Evolutionary conservation across 2,113 vertebrate genomes (phyloP).

Genomic region (Limanda limanda): DNA sequence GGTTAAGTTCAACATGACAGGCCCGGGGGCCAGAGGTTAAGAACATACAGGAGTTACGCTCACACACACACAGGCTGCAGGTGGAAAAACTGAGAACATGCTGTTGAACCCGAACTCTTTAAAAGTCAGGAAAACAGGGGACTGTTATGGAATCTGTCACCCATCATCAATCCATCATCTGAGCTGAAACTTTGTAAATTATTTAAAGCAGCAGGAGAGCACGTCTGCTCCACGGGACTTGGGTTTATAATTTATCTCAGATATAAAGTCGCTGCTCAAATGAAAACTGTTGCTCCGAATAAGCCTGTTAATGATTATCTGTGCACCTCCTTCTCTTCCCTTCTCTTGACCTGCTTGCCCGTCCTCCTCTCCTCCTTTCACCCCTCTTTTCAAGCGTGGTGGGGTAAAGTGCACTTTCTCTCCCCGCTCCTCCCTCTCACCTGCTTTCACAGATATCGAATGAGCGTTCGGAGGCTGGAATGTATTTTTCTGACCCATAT

Average conservation of each 20-base stretch:
- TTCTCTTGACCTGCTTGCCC: too few species aligned
- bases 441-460: slow-evolving; percentile 14
- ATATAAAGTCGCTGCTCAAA: neutral
- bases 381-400: too few species aligned
- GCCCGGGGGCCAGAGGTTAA: neutral
- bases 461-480: slow-evolving; percentile 28
- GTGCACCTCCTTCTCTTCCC: too few species aligned
- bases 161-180: slow-evolving; percentile 29
- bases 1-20: neutral
- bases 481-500: slow-evolving; percentile 66
- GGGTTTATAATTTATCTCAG: neutral
- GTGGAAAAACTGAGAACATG: slow-evolving; percentile 24
- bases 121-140: slow-evolving; percentile 1
- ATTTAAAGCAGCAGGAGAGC: too few species aligned
- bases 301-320: neutral
- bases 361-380: neutral
- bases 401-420: neutral
- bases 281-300: neutral
- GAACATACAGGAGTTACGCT: neutral
- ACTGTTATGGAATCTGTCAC: slow-evolving; percentile 18
- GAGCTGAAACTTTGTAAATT: neutral
- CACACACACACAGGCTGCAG: neutral
- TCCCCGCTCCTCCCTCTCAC: slow-evolving; percentile 8
- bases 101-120: neutral
- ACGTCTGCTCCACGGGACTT: too few species aligned